Evolutionary conservation across 2,888 invertebrate genomes (phyloP).

Genomic region (Linyphia triangularis): DNA sequence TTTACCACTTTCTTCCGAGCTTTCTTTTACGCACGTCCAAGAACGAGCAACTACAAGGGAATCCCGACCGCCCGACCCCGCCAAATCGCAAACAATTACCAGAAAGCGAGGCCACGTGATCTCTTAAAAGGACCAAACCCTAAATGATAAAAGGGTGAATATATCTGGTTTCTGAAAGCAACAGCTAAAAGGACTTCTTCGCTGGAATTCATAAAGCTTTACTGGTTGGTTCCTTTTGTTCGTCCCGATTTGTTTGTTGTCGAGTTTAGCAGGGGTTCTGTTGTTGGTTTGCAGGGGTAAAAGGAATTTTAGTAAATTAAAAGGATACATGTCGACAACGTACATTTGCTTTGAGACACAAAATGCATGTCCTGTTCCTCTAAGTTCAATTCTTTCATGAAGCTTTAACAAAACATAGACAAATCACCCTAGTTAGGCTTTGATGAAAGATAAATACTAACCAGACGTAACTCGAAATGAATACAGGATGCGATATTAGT

Average conservation of each 20-base stretch:
- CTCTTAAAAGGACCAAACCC: conserved; percentile 12
- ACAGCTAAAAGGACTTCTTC: neutral
- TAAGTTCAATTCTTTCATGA: no score
- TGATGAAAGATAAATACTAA: no score
- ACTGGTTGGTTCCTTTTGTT: no score
- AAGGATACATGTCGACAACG: neutral
- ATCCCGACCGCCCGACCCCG: neutral
- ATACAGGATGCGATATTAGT: no score
- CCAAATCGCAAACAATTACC: conserved; percentile 26
- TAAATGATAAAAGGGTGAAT: neutral
- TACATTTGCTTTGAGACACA: no score
- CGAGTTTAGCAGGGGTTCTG: neutral
- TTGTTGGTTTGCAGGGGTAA: neutral
- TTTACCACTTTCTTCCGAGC: neutral
- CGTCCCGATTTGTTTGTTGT: no score
- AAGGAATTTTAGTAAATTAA: neutral
- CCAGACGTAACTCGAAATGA: no score
- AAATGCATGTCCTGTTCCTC: no score
- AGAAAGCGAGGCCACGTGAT: neutral
- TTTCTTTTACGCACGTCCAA: neutral
- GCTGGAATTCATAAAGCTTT: conserved; percentile 17
- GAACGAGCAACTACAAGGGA: neutral
- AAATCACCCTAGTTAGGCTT: no score
- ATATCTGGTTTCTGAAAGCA: neutral
- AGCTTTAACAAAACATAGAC: no score